Base-by-base conservation (phyloP, 2,797 vertebrate genomes). In the Pangasius krempfi region DNA sequence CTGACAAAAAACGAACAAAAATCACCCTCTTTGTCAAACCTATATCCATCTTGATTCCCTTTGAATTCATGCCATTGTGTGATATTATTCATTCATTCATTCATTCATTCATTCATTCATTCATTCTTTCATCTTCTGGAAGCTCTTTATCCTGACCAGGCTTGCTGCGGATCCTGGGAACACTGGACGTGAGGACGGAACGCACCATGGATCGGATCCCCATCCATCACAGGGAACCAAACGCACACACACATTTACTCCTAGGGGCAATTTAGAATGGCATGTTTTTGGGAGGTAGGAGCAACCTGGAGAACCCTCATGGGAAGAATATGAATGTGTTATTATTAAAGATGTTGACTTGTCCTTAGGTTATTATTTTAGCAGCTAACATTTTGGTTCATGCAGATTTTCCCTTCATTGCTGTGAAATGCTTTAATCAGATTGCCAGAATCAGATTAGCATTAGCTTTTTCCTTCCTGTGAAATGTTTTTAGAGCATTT, bases 401-500 rank as follows among this genome's bases (percentile, higher is more conserved):
- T 27, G 44, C 25, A 1, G 13, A 30, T 75, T 30, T 78, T 78
- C 16, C 73, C 25, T 5, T 0, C 73, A 72, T 40, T 10, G 70
- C 6, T 52, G 13, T 52, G 27, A 78, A 54, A 44, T 75, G 25
- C 27, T 73, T 18, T 72, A 20, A 22, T 33, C 10, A 2, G 76
- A 4, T 56, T 54, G 52, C 76, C 76, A 80, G 30, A 56, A 56
- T 80, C 76, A 56, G 52, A 33, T 80, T 56, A 50, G 3, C 10
- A 22, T 73, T 20, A 76, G 25, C 7, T 18, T 54, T 33, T 1
- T 33, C 47, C 27, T 78, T 50, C 75, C 73, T 76, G 25, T 50
- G 25, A 50, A 76, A 52, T 52, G 47, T 78, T 78, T 78, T 78
- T 78, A 78, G 27, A 52, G 47, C 75, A 47, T 75, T 75, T 27